Conservation (phyloP, 2,797 vertebrate genomes). For the Micromesistius poutassou region DNA sequence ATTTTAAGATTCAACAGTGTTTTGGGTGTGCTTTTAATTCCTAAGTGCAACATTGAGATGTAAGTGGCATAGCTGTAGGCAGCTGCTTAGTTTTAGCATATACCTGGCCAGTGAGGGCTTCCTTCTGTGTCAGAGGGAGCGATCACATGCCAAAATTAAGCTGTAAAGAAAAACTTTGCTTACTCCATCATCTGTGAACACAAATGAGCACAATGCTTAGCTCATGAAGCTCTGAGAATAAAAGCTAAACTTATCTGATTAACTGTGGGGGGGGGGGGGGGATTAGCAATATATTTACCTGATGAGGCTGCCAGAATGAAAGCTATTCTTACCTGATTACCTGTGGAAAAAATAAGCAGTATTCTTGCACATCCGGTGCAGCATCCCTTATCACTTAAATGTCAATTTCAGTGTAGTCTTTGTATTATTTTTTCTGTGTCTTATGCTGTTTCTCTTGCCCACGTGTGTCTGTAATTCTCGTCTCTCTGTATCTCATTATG, state of each 20-base stretch:
- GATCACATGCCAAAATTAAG: neutral
- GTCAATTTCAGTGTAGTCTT: constrained; percentile 1
- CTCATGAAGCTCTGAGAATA: neutral
- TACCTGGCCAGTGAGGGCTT: neutral
- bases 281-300: neutral
- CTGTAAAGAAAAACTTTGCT: constrained; percentile 1
- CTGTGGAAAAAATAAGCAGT: constrained; percentile 3
- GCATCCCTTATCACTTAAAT: constrained; percentile 6
- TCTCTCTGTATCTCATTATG: constrained; percentile 4
- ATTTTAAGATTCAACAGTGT: constrained; percentile 1
- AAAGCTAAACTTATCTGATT: neutral
- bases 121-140: constrained; percentile 4
- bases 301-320: neutral
- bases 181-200: neutral
- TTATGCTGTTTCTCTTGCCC: constrained; percentile 7
- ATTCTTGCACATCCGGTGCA: neutral
- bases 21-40: constrained; percentile 8
- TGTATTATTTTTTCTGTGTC: neutral
- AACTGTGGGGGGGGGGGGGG: neutral
- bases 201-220: constrained; percentile 3
- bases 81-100: constrained; percentile 1
- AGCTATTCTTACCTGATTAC: neutral
- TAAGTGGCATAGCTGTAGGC: constrained; percentile 4
- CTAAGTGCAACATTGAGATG: neutral
- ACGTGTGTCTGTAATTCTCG: constrained; percentile 4